Conservation (phyloP, 2,888 invertebrate species). For the Chesias legatella region DNA sequence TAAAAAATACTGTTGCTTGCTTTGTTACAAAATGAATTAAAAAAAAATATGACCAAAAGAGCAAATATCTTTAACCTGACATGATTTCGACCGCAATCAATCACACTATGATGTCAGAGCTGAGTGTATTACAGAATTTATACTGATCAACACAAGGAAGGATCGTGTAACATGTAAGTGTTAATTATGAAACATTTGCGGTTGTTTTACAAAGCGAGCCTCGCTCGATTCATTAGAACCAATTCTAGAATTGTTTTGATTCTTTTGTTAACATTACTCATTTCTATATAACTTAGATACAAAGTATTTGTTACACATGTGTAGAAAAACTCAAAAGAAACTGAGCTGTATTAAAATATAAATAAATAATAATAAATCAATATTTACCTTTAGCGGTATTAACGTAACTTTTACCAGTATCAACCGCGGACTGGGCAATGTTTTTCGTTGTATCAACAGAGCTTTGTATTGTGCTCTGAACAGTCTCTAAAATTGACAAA, state of each 20-base stretch:
- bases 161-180: constrained; percentile 13
- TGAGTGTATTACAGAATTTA: constrained; percentile 20
- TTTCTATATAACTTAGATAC: no score
- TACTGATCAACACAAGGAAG: constrained; percentile 20
- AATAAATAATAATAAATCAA: no score
- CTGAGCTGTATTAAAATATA: no score
- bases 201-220: not conserved
- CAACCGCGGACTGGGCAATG: constrained; percentile 44
- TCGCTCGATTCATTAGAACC: constrained; percentile 1
- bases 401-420: constrained; percentile 45
- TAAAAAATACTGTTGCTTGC: constrained; percentile 46
- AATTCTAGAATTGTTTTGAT: constrained; percentile 1
- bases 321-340: no score
- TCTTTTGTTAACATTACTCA: not conserved
- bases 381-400: constrained; percentile 38
- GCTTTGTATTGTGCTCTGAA: constrained; percentile 39
- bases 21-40: constrained; percentile 41
- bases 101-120: constrained; percentile 18
- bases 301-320: no score
- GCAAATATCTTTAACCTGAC: constrained; percentile 24
- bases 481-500: constrained; percentile 40
- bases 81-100: constrained; percentile 20
- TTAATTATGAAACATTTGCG: constrained; percentile 12
- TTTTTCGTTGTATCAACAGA: constrained; percentile 49
- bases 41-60: constrained; percentile 3